Percentiles rank a stretch among this genome's conserved stretches.
These are phyloP conservation scores for Urechis unicinctus DNA, from an alignment of 2,888 invertebrate genomes.

Conservation along the genomic window DNA sequence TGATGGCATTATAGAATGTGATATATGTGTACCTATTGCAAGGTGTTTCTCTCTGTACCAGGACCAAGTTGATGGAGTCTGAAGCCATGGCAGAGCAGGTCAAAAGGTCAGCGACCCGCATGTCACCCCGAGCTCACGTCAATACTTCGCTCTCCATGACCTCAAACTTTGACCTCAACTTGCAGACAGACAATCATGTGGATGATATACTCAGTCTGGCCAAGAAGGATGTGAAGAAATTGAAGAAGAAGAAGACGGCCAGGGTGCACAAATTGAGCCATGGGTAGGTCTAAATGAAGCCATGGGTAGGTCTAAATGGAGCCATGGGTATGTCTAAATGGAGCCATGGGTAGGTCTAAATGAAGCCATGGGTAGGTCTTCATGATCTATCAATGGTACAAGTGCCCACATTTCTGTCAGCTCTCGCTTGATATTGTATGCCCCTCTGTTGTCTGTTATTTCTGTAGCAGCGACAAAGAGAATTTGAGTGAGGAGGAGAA, in stretches of 20 bases:
- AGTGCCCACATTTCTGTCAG: too few species aligned
- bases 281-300: neutral
- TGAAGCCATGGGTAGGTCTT: too few species aligned
- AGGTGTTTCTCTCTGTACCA: conserved; percentile 22
- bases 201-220: conserved; percentile 64
- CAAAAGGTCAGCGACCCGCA: conserved; percentile 29
- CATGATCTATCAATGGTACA: too few species aligned
- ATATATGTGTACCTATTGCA: too few species aligned
- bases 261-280: neutral
- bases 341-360: neutral
- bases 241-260: conserved; percentile 12
- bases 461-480: conserved; percentile 47
- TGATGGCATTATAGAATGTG: too few species aligned
- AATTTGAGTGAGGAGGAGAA: conserved; percentile 31
- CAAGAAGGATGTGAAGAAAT: conserved; percentile 63
- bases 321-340: neutral
- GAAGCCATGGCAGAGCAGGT: conserved; percentile 72
- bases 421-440: neutral
- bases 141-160: neutral
- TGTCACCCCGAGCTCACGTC: too few species aligned
- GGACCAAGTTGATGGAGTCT: conserved; percentile 81
- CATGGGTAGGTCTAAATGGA: too few species aligned
- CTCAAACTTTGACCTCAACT: conserved; percentile 5
- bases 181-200: conserved; percentile 36
- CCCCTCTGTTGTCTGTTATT: neutral